phyloP scores from a whole-genome alignment of 2,888 invertebrate species.

The Monopis laevigella region DNA sequence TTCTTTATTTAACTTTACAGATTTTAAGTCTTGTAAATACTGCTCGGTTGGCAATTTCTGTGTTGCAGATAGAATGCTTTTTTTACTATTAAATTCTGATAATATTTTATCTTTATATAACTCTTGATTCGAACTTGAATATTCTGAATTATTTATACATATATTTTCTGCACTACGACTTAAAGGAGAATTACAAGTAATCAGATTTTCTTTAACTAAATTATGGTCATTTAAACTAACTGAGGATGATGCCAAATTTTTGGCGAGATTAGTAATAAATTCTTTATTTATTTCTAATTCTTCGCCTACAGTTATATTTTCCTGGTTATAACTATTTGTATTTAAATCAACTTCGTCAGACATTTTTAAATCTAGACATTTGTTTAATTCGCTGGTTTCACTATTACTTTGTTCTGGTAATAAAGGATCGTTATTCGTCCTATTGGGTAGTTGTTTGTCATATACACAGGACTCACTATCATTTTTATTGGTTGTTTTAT shows the following conservation, averaged over 20 bases:
- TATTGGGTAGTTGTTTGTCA: no score
- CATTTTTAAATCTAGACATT: no score
- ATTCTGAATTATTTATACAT: constrained; percentile 24
- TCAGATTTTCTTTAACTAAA: neutral
- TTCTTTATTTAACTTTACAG: constrained; percentile 45
- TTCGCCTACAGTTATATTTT: no score
- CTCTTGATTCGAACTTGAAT: constrained; percentile 14
- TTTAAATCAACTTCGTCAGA: no score
- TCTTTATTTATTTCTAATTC: no score
- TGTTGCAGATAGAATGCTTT: constrained; percentile 37
- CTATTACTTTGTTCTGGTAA: no score
- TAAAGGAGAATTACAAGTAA: constrained; percentile 28
- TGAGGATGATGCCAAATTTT: constrained; percentile 37
- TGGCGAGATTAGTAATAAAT: no score
- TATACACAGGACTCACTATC: no score
- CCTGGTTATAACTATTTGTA: no score
- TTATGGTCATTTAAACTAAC: constrained; percentile 40
- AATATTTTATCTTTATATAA: constrained; percentile 38
- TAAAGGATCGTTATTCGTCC: no score
- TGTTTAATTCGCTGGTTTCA: no score
- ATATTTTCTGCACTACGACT: constrained; percentile 52
- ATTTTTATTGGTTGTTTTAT: no score
- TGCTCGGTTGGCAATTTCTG: constrained; percentile 39
- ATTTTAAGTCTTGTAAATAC: constrained; percentile 27
- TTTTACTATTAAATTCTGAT: constrained; percentile 38